Conservation (phyloP, 2,797 vertebrate genomes). For the Falco naumanni region DNA sequence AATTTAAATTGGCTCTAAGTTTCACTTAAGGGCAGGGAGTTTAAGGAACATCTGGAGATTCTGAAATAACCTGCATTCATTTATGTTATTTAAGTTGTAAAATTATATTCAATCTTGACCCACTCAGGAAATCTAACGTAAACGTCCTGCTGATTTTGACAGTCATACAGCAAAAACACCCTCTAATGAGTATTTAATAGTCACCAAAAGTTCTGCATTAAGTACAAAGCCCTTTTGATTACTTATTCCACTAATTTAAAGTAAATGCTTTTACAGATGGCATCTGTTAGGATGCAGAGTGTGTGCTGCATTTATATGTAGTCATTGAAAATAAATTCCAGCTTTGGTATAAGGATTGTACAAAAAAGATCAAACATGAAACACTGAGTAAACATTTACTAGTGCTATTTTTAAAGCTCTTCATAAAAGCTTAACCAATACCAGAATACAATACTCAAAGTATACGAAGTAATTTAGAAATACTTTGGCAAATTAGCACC, state of each 20-base stretch:
- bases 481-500: slow-evolving; percentile 82
- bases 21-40: slow-evolving; percentile 72
- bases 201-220: slow-evolving; percentile 88
- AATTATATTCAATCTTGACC: slow-evolving; percentile 88
- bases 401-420: slow-evolving; percentile 71
- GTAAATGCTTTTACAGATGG: slow-evolving; percentile 89
- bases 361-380: slow-evolving; percentile 79
- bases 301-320: slow-evolving; percentile 81
- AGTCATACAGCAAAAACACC: slow-evolving; percentile 86
- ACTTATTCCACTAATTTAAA: slow-evolving; percentile 88
- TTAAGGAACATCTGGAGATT: slow-evolving; percentile 83
- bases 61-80: slow-evolving; percentile 85
- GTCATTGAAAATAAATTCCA: slow-evolving; percentile 84
- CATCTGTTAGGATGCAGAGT: slow-evolving; percentile 83
- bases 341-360: slow-evolving; percentile 76
- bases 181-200: slow-evolving; percentile 89
- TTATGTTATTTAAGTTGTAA: slow-evolving; percentile 85
- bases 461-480: slow-evolving; percentile 72
- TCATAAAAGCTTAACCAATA: slow-evolving; percentile 77
- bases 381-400: slow-evolving; percentile 79
- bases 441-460: slow-evolving; percentile 55
- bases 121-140: slow-evolving; percentile 87
- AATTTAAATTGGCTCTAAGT: slow-evolving; percentile 78
- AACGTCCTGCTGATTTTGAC: slow-evolving; percentile 86
- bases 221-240: slow-evolving; percentile 89